Evolutionary conservation across 2,113 vertebrate genomes (phyloP).

Genomic region (Vimba vimba): DNA sequence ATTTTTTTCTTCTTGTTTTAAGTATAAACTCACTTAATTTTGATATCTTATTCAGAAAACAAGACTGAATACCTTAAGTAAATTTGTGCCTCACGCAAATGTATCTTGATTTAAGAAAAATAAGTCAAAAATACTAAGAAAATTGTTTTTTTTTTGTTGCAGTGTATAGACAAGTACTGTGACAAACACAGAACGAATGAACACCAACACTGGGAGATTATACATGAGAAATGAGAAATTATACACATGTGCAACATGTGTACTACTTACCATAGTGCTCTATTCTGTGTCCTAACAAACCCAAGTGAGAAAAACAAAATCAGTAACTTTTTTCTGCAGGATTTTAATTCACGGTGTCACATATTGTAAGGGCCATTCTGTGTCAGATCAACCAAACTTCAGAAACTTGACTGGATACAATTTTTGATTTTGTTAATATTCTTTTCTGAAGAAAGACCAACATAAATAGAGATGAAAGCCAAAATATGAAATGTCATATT

Average conservation of each 20-base stretch:
- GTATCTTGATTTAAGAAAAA: background rate
- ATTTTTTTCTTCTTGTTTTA: background rate
- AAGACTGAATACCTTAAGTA: background rate
- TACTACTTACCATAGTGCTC: constrained; percentile 73
- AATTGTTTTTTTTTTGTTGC: background rate
- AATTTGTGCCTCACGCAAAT: background rate
- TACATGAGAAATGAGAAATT: constrained; percentile 20
- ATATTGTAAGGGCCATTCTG: background rate
- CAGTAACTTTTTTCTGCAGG: constrained; percentile 57
- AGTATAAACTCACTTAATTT: background rate
- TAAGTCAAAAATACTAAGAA: background rate
- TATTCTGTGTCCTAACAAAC: constrained; percentile 74
- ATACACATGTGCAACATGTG: constrained; percentile 57
- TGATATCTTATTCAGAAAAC: background rate
- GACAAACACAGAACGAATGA: constrained; percentile 58
- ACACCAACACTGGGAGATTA: constrained; percentile 25
- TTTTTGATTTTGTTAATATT: background rate
- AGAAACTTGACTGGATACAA: background rate
- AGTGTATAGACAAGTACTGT: constrained; percentile 9
- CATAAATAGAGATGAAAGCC: background rate
- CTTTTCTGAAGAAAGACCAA: background rate
- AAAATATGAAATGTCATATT: background rate
- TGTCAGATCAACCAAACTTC: background rate
- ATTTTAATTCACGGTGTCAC: background rate
- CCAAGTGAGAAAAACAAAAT: constrained; percentile 72